Evolutionary conservation across 2,888 invertebrate genomes (phyloP).

Genomic region (Danaus chrysippus): DNA sequence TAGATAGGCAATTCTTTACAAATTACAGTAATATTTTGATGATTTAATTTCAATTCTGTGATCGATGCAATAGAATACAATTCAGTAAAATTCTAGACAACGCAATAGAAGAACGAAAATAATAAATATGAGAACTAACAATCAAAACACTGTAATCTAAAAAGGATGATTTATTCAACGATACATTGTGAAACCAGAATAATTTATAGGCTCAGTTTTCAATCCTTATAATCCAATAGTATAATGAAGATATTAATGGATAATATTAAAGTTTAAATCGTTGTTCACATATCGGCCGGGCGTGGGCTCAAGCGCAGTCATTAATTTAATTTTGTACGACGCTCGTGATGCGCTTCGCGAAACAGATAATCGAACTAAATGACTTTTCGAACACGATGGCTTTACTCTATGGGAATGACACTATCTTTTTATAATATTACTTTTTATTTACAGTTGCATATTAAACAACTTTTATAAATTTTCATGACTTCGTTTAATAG

Average conservation of each 20-base stretch:
- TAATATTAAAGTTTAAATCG: slow-evolving; percentile 34
- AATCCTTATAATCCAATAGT: slow-evolving; percentile 32
- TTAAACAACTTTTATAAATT: not conserved
- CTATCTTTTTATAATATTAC: slow-evolving; percentile 21
- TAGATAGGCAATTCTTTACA: too few species aligned
- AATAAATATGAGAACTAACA: not conserved
- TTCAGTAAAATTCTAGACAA: too few species aligned
- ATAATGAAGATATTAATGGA: slow-evolving; percentile 34
- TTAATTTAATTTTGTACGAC: slow-evolving; percentile 71
- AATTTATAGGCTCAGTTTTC: slow-evolving; percentile 23
- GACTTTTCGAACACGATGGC: slow-evolving; percentile 66
- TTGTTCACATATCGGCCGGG: slow-evolving; percentile 27
- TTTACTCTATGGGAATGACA: slow-evolving; percentile 39
- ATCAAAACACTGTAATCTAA: not conserved
- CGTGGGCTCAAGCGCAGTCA: slow-evolving; percentile 45
- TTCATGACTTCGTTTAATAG: not conserved
- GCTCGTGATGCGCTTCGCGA: slow-evolving; percentile 61
- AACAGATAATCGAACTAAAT: slow-evolving; percentile 72
- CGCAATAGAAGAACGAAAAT: not conserved
- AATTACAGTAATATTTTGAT: too few species aligned
- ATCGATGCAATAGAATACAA: too few species aligned
- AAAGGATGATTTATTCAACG: not conserved
- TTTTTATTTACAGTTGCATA: slow-evolving; percentile 8
- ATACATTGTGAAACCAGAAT: slow-evolving; percentile 11
- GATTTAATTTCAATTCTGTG: too few species aligned